Conservation (phyloP, 2,113 vertebrate species). For the Gasterosteus nipponicus region DNA sequence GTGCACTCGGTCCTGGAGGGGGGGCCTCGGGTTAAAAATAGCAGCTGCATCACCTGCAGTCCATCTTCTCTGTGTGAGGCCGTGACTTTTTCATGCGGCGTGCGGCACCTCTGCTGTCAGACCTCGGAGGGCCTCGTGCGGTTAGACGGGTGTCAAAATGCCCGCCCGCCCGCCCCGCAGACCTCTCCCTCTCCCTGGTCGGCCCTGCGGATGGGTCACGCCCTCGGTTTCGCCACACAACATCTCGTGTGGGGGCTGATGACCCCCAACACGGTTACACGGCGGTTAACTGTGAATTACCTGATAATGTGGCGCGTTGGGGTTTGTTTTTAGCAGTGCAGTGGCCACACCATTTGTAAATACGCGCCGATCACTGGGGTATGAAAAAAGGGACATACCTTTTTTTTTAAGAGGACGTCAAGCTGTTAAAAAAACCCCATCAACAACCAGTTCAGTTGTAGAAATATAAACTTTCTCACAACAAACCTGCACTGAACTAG, state of each 20-base stretch:
- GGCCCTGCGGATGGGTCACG: slow-evolving; percentile 51
- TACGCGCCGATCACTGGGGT: slow-evolving; percentile 29
- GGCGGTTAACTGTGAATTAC: slow-evolving; percentile 59
- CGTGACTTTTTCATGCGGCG: slow-evolving; percentile 56
- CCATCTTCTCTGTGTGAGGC: slow-evolving; percentile 59
- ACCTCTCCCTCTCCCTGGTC: background rate
- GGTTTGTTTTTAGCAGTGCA: slow-evolving; percentile 38
- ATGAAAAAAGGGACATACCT: slow-evolving; percentile 27
- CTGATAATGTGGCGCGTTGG: slow-evolving; percentile 60
- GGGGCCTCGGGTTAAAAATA: slow-evolving; percentile 61
- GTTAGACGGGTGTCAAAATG: slow-evolving; percentile 69
- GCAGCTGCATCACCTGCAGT: slow-evolving; percentile 64
- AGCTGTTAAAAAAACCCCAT: background rate
- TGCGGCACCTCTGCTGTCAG: slow-evolving; percentile 57
- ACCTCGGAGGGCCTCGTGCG: slow-evolving; percentile 44
- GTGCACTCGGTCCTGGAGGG: slow-evolving; percentile 35
- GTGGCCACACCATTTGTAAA: slow-evolving; percentile 45
- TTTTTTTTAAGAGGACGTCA: slow-evolving; percentile 24
- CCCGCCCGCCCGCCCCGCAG: background rate
- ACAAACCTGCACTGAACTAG: background rate
- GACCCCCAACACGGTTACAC: slow-evolving; percentile 50
- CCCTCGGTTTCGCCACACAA: slow-evolving; percentile 31
- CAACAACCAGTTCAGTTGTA: background rate
- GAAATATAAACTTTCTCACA: background rate
- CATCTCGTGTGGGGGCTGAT: slow-evolving; percentile 63